These are phyloP conservation scores for Chydorus sphaericus DNA, from an alignment of 2,888 invertebrate genomes.

Conservation along the genomic window DNA sequence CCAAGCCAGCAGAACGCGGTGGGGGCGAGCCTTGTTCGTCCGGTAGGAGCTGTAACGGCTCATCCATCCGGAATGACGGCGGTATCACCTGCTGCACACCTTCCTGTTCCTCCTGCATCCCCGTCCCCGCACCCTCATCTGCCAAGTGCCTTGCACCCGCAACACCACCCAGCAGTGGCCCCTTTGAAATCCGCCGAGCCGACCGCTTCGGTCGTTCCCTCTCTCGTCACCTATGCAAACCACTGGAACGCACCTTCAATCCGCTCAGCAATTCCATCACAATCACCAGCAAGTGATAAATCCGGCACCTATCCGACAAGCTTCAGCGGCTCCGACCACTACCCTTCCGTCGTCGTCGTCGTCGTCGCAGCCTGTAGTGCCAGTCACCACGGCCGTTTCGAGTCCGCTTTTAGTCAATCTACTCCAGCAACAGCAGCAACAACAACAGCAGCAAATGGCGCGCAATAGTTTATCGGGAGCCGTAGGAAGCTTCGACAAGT, in stretches of 20 bases:
- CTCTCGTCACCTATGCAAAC: not conserved
- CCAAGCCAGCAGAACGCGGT: too few relatives aligned
- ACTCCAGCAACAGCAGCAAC: conserved; percentile 47
- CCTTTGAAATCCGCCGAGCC: conserved; percentile 2
- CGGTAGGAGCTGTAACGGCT: conserved; percentile 28
- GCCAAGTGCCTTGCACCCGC: conserved; percentile 11
- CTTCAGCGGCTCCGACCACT: conserved; percentile 20
- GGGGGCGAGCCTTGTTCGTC: too few relatives aligned
- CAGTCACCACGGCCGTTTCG: conserved; percentile 31
- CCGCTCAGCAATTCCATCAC: not conserved
- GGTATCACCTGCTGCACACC: conserved; percentile 23
- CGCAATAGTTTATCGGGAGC: conserved; percentile 7
- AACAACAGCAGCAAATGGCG: not conserved
- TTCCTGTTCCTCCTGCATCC: conserved; percentile 6
- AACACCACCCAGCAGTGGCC: too few relatives aligned
- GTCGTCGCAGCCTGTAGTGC: not conserved
- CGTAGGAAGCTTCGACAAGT: not conserved
- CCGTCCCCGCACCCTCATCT: conserved; percentile 20
- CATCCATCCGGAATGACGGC: conserved; percentile 22
- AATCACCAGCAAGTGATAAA: conserved; percentile 19
- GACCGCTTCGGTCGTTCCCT: not conserved
- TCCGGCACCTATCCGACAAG: too few relatives aligned
- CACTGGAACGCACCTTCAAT: not conserved
- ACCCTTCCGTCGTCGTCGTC: not conserved
- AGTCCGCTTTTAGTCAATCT: conserved; percentile 83